Evolutionary conservation across 2,113 vertebrate species (phyloP).

Genomic region (Seriola quinqueradiata): DNA sequence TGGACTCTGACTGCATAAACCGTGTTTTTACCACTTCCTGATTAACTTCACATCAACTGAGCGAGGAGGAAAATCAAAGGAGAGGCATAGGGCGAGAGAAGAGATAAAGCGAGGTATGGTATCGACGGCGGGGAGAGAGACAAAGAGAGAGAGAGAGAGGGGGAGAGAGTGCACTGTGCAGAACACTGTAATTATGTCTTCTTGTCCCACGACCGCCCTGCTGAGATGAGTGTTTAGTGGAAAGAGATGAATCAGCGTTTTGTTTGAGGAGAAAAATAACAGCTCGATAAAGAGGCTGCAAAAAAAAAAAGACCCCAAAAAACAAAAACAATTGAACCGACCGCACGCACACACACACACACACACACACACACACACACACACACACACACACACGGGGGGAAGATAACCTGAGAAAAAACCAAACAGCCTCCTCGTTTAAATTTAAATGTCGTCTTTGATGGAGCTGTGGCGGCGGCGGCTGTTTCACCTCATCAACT

Average conservation of each 20-base stretch:
- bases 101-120: conserved; percentile 16
- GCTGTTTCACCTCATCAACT: conserved; percentile 42
- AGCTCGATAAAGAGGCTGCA: conserved; percentile 54
- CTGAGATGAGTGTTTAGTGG: conserved; percentile 55
- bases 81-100: conserved; percentile 26
- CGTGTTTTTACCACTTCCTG: conserved; percentile 33
- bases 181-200: conserved; percentile 67
- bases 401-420: conserved; percentile 42
- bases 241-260: conserved; percentile 68
- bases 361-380: conserved; percentile 14
- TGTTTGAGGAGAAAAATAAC: conserved; percentile 66
- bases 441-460: conserved; percentile 47
- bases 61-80: neutral
- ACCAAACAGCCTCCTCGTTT: conserved; percentile 44
- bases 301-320: conserved; percentile 1
- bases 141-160: conserved; percentile 19
- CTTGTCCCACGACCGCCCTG: conserved; percentile 56
- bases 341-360: conserved; percentile 22
- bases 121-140: conserved; percentile 16
- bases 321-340: conserved; percentile 52
- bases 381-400: conserved; percentile 5
- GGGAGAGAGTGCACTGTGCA: neutral
- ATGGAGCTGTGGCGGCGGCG: conserved; percentile 27
- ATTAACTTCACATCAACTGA: conserved; percentile 39
- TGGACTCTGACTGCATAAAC: neutral